Evolutionary conservation across 2,113 vertebrate species (phyloP), one percentile per base, ranked within the genome.

Genomic region (Canis aureus): DNA sequence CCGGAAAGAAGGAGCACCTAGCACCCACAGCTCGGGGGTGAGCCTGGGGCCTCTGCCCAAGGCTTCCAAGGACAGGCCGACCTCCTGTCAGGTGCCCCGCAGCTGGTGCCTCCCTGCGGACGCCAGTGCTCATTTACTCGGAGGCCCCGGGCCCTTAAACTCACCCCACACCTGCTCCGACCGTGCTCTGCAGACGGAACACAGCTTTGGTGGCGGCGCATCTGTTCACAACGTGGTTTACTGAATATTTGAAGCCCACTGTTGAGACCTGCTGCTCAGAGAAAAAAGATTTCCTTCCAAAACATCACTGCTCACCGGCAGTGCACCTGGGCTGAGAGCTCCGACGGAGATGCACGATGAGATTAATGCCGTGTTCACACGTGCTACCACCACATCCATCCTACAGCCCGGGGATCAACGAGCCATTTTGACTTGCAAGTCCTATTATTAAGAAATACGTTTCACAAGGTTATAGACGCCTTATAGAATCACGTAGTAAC

Each of bases 381-480:
- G 35, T 12, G 71, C 35, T 7, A 4, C 35, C 71, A 1, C 35
- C 2, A 1, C 71, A 5, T 38, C 35, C 71, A 3, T 12, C 71
- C 73, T 1, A 8, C 73, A 49, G 73, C 32, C 62, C 32, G 5
- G 1, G 66, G 32, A 4, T 3, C 38, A 2, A 15, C 38, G 22
- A 9, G 60, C 0, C 11, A 2, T 1, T 49, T 35, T 0, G 73
- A 74, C 11, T 15, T 13, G 25, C 38, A 1, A 0, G 38, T 49
- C 73, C 43, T 49, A 3, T 49, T 8, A 15, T 25, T 11, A 74
- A 74, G 73, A 49, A 74, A 13, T 1, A 11, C 35, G 2, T 1
- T 1, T 43, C 35, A 9, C 6, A 23, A 73, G 71, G 20, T 35
- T 6, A 11, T 3, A 12, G 22, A 22, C 3, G 38, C 38, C 11